A percentile compares a stretch with the other conserved stretches of the same genome.
phyloP scores from a whole-genome alignment of 2,888 invertebrate species.

The Callinectes sapidus region DNA sequence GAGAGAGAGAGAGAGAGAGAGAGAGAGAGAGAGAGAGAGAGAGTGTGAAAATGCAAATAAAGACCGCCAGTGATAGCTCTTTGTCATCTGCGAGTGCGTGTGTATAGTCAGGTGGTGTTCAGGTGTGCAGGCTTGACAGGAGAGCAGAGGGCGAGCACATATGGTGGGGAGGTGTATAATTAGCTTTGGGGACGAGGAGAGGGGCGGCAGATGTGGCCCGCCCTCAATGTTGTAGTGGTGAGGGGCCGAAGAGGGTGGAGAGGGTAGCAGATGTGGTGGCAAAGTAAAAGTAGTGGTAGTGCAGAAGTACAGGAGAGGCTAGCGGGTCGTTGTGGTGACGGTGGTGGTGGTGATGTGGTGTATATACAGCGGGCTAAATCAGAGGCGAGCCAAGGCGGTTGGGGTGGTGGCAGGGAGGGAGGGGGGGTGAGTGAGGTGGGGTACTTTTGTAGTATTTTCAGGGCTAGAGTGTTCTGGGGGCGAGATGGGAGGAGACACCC shows the following conservation, averaged over 20 bases:
- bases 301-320: background rate
- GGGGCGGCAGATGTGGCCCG: slow-evolving; percentile 28
- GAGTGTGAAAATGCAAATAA: background rate
- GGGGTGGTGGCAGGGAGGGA: background rate
- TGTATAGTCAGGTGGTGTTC: slow-evolving; percentile 18
- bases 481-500: slow-evolving; percentile 12
- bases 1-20: slow-evolving; percentile 27
- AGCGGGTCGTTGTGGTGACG: slow-evolving; percentile 18
- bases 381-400: background rate
- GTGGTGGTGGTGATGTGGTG: background rate
- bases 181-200: slow-evolving; percentile 5
- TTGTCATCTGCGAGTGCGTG: slow-evolving; percentile 26
- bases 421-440: slow-evolving; percentile 1
- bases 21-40: slow-evolving; percentile 29
- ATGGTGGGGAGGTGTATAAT: slow-evolving; percentile 13
- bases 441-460: slow-evolving; percentile 54
- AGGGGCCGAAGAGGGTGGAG: background rate
- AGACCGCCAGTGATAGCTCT: background rate
- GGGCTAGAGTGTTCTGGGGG: slow-evolving; percentile 1
- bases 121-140: slow-evolving; percentile 25
- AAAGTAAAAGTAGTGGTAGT: background rate
- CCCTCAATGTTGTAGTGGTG: background rate
- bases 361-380: slow-evolving; percentile 28
- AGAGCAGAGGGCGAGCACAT: slow-evolving; percentile 3
- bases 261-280: slow-evolving; percentile 1